phyloP scores from a whole-genome alignment of 2,888 invertebrate species.

The Mycalesis mineus region DNA sequence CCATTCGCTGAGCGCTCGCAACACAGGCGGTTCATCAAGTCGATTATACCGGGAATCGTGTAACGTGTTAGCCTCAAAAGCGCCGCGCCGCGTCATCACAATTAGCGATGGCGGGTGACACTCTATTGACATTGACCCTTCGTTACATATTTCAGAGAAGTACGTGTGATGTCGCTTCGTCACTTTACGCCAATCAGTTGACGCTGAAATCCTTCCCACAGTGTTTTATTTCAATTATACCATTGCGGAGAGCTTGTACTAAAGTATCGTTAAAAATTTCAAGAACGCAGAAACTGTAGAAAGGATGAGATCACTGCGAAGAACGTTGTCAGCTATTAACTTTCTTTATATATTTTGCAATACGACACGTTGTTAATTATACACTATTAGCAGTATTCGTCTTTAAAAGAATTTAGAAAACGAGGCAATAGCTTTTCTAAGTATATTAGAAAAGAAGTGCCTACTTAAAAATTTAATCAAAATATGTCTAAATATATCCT shows the following conservation, averaged over 20 bases:
- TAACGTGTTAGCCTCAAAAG: constrained; percentile 64
- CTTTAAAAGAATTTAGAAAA: too few relatives aligned
- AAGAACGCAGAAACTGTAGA: background rate
- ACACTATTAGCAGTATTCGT: too few relatives aligned
- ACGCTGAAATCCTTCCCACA: constrained; percentile 18
- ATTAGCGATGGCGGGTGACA: constrained; percentile 58
- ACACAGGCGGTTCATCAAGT: constrained; percentile 29
- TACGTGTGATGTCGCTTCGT: constrained; percentile 41
- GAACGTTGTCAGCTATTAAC: background rate
- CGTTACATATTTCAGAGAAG: constrained; percentile 72
- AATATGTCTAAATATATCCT: too few relatives aligned
- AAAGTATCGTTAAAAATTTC: background rate
- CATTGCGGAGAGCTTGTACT: background rate
- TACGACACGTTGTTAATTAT: too few relatives aligned
- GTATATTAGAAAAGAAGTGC: too few relatives aligned
- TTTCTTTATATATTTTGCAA: too few relatives aligned
- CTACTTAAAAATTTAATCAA: too few relatives aligned
- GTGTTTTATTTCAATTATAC: background rate
- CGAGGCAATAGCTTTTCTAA: too few relatives aligned
- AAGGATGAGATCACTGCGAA: background rate
- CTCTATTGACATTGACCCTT: constrained; percentile 73
- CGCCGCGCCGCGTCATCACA: constrained; percentile 62
- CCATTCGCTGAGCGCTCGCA: constrained; percentile 35
- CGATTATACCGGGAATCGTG: constrained; percentile 53
- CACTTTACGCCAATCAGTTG: constrained; percentile 26